A percentile compares a stretch with the other conserved stretches of the same genome.
phyloP scores from a whole-genome alignment of 2,113 vertebrate genomes.

The Sceloporus undulatus region DNA sequence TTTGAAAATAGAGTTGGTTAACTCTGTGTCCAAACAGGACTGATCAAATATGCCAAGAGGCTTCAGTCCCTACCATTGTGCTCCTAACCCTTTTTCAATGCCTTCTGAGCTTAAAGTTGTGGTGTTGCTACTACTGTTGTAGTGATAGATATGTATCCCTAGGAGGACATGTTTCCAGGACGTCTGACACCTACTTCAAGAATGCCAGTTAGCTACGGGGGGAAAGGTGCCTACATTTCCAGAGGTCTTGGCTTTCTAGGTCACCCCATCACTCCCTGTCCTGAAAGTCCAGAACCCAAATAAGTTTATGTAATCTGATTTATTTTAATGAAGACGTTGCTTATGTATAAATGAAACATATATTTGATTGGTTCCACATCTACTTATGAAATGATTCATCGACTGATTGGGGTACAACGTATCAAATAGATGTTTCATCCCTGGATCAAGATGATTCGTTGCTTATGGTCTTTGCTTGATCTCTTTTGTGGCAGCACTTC shows the following conservation, averaged over 20 bases:
- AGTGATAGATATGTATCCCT: not conserved
- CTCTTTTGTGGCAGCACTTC: constrained; percentile 25
- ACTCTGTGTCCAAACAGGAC: not conserved
- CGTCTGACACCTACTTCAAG: not conserved
- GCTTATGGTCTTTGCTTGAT: not conserved
- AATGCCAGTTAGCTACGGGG: not conserved
- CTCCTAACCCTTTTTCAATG: not conserved
- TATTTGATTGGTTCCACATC: too few relatives aligned
- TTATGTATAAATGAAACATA: not conserved
- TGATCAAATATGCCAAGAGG: too few relatives aligned
- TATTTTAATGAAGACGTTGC: not conserved
- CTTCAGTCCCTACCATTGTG: not conserved
- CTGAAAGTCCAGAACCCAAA: not conserved
- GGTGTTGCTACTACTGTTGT: not conserved
- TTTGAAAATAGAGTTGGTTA: not conserved
- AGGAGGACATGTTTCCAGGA: not conserved
- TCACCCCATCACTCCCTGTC: not conserved
- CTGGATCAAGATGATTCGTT: not conserved
- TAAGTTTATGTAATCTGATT: not conserved
- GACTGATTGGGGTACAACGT: too few relatives aligned
- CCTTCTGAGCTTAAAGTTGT: not conserved
- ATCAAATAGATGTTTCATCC: not conserved
- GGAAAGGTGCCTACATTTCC: not conserved
- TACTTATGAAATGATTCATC: too few relatives aligned
- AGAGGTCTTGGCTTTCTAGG: too few relatives aligned